These are phyloP conservation scores for Saguinus midas DNA, from an alignment of 2,113 vertebrate species.

Conservation along the genomic window DNA sequence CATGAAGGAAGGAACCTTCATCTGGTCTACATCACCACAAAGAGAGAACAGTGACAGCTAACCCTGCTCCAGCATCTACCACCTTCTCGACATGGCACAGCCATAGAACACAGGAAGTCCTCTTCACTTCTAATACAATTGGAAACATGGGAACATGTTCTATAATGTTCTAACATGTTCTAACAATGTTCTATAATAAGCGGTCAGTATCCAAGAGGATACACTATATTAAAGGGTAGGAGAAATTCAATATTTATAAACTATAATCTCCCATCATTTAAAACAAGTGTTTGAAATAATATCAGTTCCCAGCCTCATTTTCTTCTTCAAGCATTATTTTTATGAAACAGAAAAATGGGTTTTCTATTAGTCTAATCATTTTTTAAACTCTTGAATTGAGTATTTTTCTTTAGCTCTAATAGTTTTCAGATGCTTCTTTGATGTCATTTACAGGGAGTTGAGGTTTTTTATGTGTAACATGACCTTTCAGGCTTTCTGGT, in stretches of 20 bases:
- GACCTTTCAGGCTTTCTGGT: neutral
- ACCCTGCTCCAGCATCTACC: too few species aligned
- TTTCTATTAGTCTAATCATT: neutral
- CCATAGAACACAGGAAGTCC: neutral
- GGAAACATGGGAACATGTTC: neutral
- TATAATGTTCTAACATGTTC: too few species aligned
- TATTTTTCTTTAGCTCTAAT: neutral
- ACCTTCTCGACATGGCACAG: neutral
- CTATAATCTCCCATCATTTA: neutral
- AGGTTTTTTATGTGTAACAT: neutral
- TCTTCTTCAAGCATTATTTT: neutral
- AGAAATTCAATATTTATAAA: neutral
- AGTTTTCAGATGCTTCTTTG: neutral
- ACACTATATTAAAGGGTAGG: neutral
- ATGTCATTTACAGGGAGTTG: neutral
- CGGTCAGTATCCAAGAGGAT: neutral
- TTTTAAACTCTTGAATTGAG: neutral
- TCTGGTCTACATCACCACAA: neutral
- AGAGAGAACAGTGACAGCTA: neutral
- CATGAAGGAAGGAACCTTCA: neutral
- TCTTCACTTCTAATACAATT: neutral
- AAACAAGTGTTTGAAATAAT: neutral
- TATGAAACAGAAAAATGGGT: neutral
- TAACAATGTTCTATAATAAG: too few species aligned
- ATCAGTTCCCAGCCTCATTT: neutral